Evolutionary conservation across 1,140 invertebrate species (phyloP).

Genomic region (Drosophila parvula): DNA sequence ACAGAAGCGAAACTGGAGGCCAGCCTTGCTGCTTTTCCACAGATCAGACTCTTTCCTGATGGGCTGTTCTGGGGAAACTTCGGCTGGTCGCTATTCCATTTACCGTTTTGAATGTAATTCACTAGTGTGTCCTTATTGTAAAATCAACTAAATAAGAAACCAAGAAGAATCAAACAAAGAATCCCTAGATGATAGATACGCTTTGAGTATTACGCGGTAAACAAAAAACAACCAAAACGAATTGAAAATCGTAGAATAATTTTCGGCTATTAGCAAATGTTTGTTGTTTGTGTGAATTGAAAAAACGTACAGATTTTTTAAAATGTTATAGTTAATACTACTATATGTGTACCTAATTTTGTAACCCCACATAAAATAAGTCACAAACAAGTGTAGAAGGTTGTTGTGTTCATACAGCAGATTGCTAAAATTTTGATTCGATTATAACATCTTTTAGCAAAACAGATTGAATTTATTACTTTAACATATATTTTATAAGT

Average conservation of each 20-base stretch:
- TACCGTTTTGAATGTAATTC: conserved; percentile 58
- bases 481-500: background rate
- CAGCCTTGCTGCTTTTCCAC: background rate
- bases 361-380: conserved; percentile 41
- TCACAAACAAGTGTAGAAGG: conserved; percentile 22
- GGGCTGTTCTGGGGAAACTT: conserved; percentile 11
- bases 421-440: conserved; percentile 5
- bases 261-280: conserved; percentile 72
- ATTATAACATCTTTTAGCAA: background rate
- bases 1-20: conserved; percentile 25
- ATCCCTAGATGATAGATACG: conserved; percentile 43
- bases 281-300: conserved; percentile 46
- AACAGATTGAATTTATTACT: background rate
- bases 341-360: conserved; percentile 59
- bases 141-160: conserved; percentile 46
- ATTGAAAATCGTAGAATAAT: conserved; percentile 62
- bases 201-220: conserved; percentile 67
- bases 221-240: conserved; percentile 58
- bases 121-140: conserved; percentile 75
- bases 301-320: conserved; percentile 49
- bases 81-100: conserved; percentile 30
- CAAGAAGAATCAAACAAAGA: conserved; percentile 43
- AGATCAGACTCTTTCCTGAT: conserved; percentile 2
- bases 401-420: conserved; percentile 13
- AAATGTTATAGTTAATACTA: conserved; percentile 54